A percentile compares a stretch with the other conserved stretches of the same genome.
Evolutionary conservation across 2,797 vertebrate species (phyloP).

Genomic region (Propithecus deckenii): DNA sequence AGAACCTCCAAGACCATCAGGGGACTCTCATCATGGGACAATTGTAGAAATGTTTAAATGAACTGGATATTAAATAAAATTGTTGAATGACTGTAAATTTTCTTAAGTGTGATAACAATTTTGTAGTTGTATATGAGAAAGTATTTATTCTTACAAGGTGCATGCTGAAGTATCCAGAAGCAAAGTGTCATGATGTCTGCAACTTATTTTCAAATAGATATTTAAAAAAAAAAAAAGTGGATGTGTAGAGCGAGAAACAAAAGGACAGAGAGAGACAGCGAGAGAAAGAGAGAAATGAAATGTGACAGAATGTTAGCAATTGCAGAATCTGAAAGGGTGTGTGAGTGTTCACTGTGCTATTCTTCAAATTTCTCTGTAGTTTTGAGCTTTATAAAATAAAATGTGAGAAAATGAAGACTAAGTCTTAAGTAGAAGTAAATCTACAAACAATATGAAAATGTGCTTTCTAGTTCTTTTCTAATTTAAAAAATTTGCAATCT

Average conservation of each 20-base stretch:
- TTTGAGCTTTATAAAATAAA: constrained; percentile 1
- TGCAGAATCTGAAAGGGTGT: background rate
- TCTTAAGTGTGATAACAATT: background rate
- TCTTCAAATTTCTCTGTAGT: background rate
- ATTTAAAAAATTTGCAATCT: background rate
- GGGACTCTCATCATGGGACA: background rate
- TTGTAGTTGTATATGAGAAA: background rate
- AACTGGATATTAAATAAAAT: background rate
- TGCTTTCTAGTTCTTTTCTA: background rate
- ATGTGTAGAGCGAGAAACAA: background rate
- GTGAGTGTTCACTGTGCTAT: background rate
- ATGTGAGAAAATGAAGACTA: background rate
- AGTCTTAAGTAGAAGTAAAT: background rate
- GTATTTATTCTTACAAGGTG: background rate
- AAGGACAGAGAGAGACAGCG: background rate
- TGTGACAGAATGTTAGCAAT: background rate
- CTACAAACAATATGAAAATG: background rate
- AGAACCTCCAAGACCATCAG: background rate
- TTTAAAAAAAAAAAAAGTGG: background rate
- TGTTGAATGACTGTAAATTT: background rate
- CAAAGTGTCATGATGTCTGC: background rate
- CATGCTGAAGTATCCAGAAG: background rate
- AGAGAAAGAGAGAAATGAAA: background rate
- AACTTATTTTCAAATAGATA: background rate
- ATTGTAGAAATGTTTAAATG: background rate